These are phyloP conservation scores for Brachionus plicatilis DNA, from an alignment of 1,140 invertebrate species.

Conservation along the genomic window DNA sequence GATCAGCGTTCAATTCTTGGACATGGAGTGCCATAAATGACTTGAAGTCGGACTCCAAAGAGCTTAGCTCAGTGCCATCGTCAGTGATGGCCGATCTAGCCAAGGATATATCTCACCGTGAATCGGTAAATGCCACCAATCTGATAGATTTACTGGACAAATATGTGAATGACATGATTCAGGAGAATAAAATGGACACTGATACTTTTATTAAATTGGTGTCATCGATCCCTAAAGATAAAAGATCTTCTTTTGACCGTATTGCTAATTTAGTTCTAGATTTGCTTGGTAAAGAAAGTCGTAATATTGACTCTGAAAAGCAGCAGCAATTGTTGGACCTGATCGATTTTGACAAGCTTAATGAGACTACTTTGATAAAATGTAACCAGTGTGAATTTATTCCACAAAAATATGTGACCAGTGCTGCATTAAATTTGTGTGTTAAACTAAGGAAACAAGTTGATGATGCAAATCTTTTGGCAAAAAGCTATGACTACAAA, in stretches of 20 bases:
- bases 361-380: constrained; percentile 45
- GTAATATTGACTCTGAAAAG: constrained; percentile 44
- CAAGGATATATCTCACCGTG: not conserved
- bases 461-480: not conserved
- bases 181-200: constrained; percentile 45
- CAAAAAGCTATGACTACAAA: not conserved
- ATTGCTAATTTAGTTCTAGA: constrained; percentile 49
- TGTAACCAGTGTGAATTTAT: constrained; percentile 42
- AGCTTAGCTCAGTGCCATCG: not conserved
- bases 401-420: constrained; percentile 46
- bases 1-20: constrained; percentile 13
- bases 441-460: constrained; percentile 38
- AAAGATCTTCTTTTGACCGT: constrained; percentile 47
- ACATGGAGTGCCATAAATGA: constrained; percentile 19
- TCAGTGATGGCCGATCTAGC: constrained; percentile 5
- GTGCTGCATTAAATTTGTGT: constrained; percentile 49
- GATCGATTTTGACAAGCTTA: constrained; percentile 48
- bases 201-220: constrained; percentile 50
- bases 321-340: constrained; percentile 45
- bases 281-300: constrained; percentile 47
- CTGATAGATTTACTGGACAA: constrained; percentile 19
- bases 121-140: not conserved
- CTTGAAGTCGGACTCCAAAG: not conserved
- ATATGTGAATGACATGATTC: not conserved
- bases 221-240: constrained; percentile 46